A percentile compares a stretch with the other conserved stretches of the same genome.
phyloP scores from a whole-genome alignment of 2,888 invertebrate species.

The Xylocampa areola region DNA sequence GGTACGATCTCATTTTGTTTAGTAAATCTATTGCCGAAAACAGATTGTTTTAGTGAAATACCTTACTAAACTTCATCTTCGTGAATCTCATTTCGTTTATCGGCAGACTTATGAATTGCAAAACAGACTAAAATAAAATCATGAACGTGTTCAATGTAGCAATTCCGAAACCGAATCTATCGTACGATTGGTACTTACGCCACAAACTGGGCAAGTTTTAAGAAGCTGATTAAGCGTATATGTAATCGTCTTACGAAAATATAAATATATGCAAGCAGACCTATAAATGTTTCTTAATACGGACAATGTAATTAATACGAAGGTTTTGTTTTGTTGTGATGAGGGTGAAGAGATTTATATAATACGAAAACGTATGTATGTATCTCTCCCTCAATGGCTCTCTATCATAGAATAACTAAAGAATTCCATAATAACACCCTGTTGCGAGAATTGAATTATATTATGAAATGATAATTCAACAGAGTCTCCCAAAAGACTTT shows the following conservation, averaged over 20 bases:
- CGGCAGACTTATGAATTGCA: conserved; percentile 18
- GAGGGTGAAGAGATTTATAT: too few species aligned
- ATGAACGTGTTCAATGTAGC: conserved; percentile 32
- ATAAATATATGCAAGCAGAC: conserved; percentile 25
- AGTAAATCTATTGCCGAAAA: not conserved
- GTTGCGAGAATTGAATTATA: too few species aligned
- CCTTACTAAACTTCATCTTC: conserved; percentile 4
- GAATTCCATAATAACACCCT: too few species aligned
- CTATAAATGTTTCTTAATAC: conserved; percentile 45
- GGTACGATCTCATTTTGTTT: conserved; percentile 2
- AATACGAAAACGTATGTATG: too few species aligned
- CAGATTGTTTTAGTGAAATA: not conserved
- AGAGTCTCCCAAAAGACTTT: too few species aligned
- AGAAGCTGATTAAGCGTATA: conserved; percentile 37
- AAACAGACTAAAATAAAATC: conserved; percentile 14
- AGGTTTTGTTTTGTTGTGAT: conserved; percentile 19
- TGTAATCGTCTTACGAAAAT: conserved; percentile 48
- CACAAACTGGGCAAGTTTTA: conserved; percentile 29
- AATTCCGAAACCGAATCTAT: conserved; percentile 37
- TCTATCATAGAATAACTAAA: too few species aligned
- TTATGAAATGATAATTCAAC: too few species aligned
- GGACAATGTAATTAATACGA: conserved; percentile 20
- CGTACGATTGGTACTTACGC: conserved; percentile 39
- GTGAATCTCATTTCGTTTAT: conserved; percentile 1
- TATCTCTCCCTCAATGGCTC: too few species aligned